Conservation (phyloP, 2,797 vertebrate genomes). For the Neostethus bicornis region DNA sequence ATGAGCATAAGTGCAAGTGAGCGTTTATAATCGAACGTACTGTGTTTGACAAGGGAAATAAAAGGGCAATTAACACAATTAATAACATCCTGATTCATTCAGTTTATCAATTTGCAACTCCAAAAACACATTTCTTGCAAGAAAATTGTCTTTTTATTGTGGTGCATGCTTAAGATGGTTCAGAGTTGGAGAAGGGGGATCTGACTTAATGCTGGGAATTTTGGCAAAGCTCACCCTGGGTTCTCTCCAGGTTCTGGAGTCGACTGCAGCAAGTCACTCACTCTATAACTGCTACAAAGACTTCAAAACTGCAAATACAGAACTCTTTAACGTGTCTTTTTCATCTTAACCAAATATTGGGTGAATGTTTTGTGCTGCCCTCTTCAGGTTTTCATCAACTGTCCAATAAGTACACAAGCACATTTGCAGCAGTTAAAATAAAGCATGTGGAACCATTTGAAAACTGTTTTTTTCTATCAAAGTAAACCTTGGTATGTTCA, state of each 20-base stretch:
- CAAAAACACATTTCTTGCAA: neutral
- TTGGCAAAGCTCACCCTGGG: constrained; percentile 40
- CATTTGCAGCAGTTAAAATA: constrained; percentile 1
- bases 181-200: constrained; percentile 14
- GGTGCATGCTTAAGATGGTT: constrained; percentile 34
- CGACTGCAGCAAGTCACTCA: constrained; percentile 54
- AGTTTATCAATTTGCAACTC: neutral
- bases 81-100: too few species aligned
- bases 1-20: neutral
- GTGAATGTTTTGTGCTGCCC: constrained; percentile 1
- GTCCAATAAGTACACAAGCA: neutral
- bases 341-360: constrained; percentile 5
- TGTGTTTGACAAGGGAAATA: too few species aligned
- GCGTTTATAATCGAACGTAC: too few species aligned
- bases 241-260: constrained; percentile 40
- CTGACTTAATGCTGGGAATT: constrained; percentile 43
- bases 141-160: constrained; percentile 5
- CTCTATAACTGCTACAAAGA: constrained; percentile 13
- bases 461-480: neutral
- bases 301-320: constrained; percentile 5
- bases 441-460: neutral
- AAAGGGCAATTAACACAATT: too few species aligned
- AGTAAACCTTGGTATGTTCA: constrained; percentile 1
- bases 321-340: constrained; percentile 10
- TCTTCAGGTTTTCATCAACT: constrained; percentile 1